These are phyloP conservation scores for Crematogaster levior DNA, from an alignment of 2,888 invertebrate species.

Conservation along the genomic window DNA sequence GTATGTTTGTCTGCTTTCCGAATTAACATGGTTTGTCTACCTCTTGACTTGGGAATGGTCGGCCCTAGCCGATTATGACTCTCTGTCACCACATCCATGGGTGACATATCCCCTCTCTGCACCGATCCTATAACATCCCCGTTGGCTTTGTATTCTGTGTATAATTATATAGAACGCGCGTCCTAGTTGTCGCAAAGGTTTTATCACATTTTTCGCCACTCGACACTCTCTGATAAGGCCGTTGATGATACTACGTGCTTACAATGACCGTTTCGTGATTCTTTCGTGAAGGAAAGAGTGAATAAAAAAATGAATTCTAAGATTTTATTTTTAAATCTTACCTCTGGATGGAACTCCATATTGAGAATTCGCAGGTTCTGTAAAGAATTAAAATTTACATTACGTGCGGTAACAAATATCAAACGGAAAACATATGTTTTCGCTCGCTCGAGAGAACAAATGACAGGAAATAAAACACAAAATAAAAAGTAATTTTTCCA, in stretches of 20 bases:
- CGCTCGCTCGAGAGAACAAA: neutral
- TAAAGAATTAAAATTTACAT: conserved; percentile 27
- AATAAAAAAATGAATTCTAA: conserved; percentile 12
- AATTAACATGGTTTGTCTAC: conserved; percentile 56
- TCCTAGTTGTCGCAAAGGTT: conserved; percentile 14
- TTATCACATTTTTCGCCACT: conserved; percentile 21
- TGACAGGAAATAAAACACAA: too few species aligned
- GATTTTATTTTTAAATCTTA: conserved; percentile 59
- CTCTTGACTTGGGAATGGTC: conserved; percentile 73
- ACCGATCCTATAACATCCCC: conserved; percentile 70
- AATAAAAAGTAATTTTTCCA: neutral
- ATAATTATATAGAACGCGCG: conserved; percentile 9
- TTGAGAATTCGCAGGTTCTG: conserved; percentile 73
- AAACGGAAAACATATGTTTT: neutral
- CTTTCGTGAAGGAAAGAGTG: neutral
- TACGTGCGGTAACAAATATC: neutral
- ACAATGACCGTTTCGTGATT: neutral
- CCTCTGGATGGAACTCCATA: conserved; percentile 74
- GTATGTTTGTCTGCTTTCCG: neutral
- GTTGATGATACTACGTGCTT: neutral
- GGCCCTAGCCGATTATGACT: conserved; percentile 73
- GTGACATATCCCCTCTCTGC: conserved; percentile 78
- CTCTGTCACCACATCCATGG: conserved; percentile 74
- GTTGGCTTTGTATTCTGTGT: conserved; percentile 45
- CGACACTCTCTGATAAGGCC: conserved; percentile 14